phyloP scores from a whole-genome alignment of 2,113 vertebrate genomes.

The Noturus placidus region DNA sequence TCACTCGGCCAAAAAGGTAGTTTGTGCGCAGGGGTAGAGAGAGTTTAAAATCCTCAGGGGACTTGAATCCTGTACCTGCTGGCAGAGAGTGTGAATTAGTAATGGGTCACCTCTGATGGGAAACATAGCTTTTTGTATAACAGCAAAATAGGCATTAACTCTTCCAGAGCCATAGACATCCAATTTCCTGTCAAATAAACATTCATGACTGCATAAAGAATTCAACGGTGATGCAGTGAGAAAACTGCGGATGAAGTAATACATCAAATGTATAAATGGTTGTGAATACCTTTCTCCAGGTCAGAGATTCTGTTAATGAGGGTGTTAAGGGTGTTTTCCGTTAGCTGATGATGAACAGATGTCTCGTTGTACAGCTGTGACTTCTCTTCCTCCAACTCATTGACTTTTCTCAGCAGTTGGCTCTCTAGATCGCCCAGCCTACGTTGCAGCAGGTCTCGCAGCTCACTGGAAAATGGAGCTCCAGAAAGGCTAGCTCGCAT shows the following conservation, averaged over 20 bases:
- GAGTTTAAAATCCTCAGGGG: constrained; percentile 92
- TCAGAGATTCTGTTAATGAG: constrained; percentile 90
- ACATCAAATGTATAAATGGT: not conserved
- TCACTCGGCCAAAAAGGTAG: constrained; percentile 92
- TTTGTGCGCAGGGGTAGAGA: constrained; percentile 83
- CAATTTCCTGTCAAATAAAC: not conserved
- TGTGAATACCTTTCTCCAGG: constrained; percentile 84
- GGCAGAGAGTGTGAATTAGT: constrained; percentile 35
- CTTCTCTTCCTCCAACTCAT: constrained; percentile 90
- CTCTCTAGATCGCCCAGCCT: constrained; percentile 88
- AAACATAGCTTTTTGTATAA: constrained; percentile 3
- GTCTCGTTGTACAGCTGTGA: constrained; percentile 90
- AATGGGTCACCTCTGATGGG: constrained; percentile 25
- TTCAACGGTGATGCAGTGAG: not conserved
- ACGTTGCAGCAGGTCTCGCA: constrained; percentile 87
- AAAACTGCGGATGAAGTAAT: not conserved
- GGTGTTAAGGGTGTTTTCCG: constrained; percentile 83
- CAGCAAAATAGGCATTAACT: constrained; percentile 24
- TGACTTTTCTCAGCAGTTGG: constrained; percentile 90
- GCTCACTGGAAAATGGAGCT: constrained; percentile 79
- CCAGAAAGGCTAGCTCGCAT: constrained; percentile 82
- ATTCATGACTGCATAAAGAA: not conserved
- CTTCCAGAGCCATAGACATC: not conserved
- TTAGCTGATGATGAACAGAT: constrained; percentile 84
- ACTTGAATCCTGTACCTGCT: constrained; percentile 83